Evolutionary conservation across 2,888 invertebrate genomes (phyloP).

Genomic region (Allolobophora icterica): DNA sequence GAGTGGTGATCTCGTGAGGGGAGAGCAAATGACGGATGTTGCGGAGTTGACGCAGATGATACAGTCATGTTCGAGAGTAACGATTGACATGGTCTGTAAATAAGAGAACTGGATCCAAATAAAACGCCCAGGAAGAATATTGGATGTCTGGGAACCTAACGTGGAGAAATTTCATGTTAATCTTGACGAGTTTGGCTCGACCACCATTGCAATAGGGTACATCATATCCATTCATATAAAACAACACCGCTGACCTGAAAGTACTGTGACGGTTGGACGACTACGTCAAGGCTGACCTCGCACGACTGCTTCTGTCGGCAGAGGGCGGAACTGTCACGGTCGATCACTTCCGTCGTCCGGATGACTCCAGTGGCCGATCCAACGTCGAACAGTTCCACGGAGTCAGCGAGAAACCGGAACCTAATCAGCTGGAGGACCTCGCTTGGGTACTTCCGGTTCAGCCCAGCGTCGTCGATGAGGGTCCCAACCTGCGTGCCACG

Average conservation of each 20-base stretch:
- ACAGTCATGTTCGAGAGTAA: too few relatives aligned
- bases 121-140: too few relatives aligned
- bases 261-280: conserved; percentile 42
- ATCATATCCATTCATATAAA: background rate
- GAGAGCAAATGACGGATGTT: too few relatives aligned
- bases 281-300: conserved; percentile 46
- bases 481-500: conserved; percentile 40
- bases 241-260: conserved; percentile 41
- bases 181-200: too few relatives aligned
- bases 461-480: conserved; percentile 40
- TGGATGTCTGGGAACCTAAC: too few relatives aligned
- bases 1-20: too few relatives aligned
- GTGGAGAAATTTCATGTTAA: too few relatives aligned
- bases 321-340: conserved; percentile 44
- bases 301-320: conserved; percentile 42
- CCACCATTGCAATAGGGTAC: background rate
- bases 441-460: conserved; percentile 31
- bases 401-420: conserved; percentile 45
- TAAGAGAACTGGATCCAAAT: too few relatives aligned
- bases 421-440: conserved; percentile 40
- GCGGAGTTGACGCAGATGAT: too few relatives aligned
- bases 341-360: conserved; percentile 43
- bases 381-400: conserved; percentile 41
- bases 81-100: too few relatives aligned
- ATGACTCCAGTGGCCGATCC: conserved; percentile 46